phyloP scores from a whole-genome alignment of 2,888 invertebrate species.

The Prosapia bicincta region DNA sequence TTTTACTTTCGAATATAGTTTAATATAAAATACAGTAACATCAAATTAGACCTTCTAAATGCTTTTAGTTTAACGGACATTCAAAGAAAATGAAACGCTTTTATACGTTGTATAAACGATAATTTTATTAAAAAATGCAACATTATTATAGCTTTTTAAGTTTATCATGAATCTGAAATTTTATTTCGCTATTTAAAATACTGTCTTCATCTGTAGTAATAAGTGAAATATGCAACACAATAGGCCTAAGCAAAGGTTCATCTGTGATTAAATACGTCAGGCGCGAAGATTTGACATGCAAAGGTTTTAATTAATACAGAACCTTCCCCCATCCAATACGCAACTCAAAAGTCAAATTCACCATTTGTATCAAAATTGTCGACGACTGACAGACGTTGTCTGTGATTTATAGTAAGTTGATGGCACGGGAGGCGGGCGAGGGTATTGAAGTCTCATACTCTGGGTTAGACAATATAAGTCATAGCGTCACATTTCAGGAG shows the following conservation, averaged over 20 bases:
- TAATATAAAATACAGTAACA: too few species aligned
- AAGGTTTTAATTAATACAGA: slow-evolving; percentile 19
- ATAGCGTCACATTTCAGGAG: slow-evolving; percentile 9
- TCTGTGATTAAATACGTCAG: neutral
- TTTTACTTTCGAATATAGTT: too few species aligned
- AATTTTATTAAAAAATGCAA: too few species aligned
- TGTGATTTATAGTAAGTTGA: slow-evolving; percentile 7
- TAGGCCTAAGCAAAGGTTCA: neutral
- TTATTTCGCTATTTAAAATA: too few species aligned
- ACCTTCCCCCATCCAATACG: neutral
- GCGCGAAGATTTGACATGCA: slow-evolving; percentile 2
- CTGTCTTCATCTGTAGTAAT: too few species aligned
- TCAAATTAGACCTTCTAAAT: too few species aligned
- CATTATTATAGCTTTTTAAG: too few species aligned
- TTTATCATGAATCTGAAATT: too few species aligned
- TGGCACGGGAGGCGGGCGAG: neutral
- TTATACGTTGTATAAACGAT: too few species aligned
- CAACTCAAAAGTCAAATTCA: slow-evolving; percentile 4
- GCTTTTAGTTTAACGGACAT: too few species aligned
- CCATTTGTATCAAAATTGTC: slow-evolving; percentile 7
- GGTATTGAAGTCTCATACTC: slow-evolving; percentile 13
- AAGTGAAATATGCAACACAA: neutral
- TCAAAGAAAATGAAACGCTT: too few species aligned
- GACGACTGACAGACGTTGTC: slow-evolving; percentile 4
- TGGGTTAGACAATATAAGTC: slow-evolving; percentile 22